Conservation (phyloP, 2,113 vertebrate genomes). For the Boleophthalmus pectinirostris region DNA sequence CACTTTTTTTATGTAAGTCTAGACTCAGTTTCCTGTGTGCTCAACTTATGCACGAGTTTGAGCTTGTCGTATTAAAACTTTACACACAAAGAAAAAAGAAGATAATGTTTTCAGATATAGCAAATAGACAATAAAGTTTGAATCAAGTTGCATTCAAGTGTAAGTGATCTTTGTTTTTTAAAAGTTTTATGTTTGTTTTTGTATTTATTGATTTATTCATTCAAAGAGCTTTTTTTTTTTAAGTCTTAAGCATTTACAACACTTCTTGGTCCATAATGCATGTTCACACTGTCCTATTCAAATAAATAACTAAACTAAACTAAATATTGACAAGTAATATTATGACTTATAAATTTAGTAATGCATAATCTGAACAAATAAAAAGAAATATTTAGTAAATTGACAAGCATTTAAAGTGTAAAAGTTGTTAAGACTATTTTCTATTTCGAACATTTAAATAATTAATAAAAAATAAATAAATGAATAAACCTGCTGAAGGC, state of each 20-base stretch:
- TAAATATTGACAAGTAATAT: too few species aligned
- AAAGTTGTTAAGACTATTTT: background rate
- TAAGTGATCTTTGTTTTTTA: background rate
- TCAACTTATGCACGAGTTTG: background rate
- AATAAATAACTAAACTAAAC: too few species aligned
- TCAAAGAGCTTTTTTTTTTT: too few species aligned
- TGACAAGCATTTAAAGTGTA: background rate
- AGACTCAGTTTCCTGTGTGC: constrained; percentile 4
- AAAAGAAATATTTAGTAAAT: background rate
- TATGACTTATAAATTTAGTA: background rate
- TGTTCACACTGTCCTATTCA: too few species aligned
- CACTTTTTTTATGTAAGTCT: constrained; percentile 4
- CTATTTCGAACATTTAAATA: too few species aligned
- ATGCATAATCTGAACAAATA: background rate
- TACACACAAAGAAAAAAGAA: background rate
- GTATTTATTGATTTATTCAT: too few species aligned
- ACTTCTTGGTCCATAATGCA: too few species aligned
- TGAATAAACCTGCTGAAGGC: too few species aligned
- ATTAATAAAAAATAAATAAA: too few species aligned
- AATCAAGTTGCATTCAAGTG: background rate
- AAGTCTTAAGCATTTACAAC: too few species aligned
- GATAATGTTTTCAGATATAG: background rate
- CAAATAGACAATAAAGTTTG: background rate
- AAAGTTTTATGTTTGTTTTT: background rate
- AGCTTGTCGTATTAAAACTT: background rate